These are phyloP conservation scores for Salvelinus sp. DNA, from an alignment of 2,113 vertebrate species.

Conservation along the genomic window DNA sequence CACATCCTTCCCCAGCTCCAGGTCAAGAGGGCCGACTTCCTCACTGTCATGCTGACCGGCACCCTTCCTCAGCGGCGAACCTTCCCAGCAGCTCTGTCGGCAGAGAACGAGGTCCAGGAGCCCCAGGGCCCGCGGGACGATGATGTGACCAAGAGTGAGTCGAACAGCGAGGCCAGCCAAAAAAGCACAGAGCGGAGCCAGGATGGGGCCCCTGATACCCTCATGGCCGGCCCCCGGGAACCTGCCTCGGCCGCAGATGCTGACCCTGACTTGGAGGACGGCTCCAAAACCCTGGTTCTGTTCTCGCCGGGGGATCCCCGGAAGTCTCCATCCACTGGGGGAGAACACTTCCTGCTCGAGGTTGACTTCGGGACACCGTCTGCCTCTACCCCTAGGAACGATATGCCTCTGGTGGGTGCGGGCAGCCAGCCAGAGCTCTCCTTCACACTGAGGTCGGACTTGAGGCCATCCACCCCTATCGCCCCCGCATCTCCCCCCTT, in stretches of 20 bases:
- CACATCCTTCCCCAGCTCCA: slow-evolving; percentile 80
- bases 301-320: slow-evolving; percentile 95
- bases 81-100: slow-evolving; percentile 36
- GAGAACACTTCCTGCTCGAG: slow-evolving; percentile 74
- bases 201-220: slow-evolving; percentile 88
- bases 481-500: slow-evolving; percentile 86
- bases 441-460: slow-evolving; percentile 84
- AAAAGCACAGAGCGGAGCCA: slow-evolving; percentile 89
- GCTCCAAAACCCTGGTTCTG: slow-evolving; percentile 92
- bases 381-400: slow-evolving; percentile 76
- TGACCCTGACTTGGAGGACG: slow-evolving; percentile 90
- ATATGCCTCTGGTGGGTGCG: slow-evolving; percentile 77
- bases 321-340: slow-evolving; percentile 81
- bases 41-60: slow-evolving; percentile 82
- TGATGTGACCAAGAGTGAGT: slow-evolving; percentile 82
- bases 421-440: slow-evolving; percentile 80
- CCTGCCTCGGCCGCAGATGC: slow-evolving; percentile 83
- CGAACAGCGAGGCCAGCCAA: slow-evolving; percentile 87
- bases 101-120: slow-evolving; percentile 24
- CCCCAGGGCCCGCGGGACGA: slow-evolving; percentile 57
- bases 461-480: slow-evolving; percentile 75
- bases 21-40: slow-evolving; percentile 87
- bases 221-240: slow-evolving; percentile 85
- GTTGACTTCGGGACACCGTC: slow-evolving; percentile 81
- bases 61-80: slow-evolving; percentile 67